Base-by-base conservation (phyloP, 2,888 invertebrate species). In the Calephelis perditalis region DNA sequence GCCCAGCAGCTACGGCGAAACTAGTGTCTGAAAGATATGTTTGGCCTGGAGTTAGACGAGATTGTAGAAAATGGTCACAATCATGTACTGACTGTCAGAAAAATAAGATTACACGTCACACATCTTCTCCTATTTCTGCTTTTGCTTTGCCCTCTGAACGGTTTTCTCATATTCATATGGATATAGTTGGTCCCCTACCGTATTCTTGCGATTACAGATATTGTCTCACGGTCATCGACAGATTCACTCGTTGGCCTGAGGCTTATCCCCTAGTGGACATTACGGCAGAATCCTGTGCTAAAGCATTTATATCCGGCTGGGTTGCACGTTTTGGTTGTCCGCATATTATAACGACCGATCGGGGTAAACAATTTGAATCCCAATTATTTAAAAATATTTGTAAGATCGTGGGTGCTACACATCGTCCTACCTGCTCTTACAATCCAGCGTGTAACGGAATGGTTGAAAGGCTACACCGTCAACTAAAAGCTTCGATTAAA, bases 311-410 rank as follows among this genome's bases (percentile, higher is more conserved):
- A 7, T 5, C 9, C 3, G 12, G 11, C 11, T 55, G 55, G 56
- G 12, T 56, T 12, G 5, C 56, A 7, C 43, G 56, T 11, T 40
- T 56, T n/a, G 40, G 56, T 8, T 56, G 56, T 10, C 56, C 56
- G 9, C 11, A 37, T 9, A n/a, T 3, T 3, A 40, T 56, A 9
- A 40, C 40, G 7, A 67, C 62, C 1, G 70, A 69, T 40, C 67
- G 65, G 56, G 69, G 66, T 7, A 15, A 63, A 5, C 67, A 68
- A 52, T 68, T 70, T 37, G 63, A 68, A 44, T 61, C 57, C 10
- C 9, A 57, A 10, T n/a, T 62, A 2, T 64, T 64, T n/a, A 40
- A 5, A 11, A 37, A 57, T 12, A 10, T 58, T 4, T n/a, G n/a
- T 59, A 56, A 62, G 49, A 49, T 35, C 54, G 9, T 46, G 60